Evolutionary conservation across 2,797 vertebrate species (phyloP).

Genomic region (Podarcis siculus): DNA sequence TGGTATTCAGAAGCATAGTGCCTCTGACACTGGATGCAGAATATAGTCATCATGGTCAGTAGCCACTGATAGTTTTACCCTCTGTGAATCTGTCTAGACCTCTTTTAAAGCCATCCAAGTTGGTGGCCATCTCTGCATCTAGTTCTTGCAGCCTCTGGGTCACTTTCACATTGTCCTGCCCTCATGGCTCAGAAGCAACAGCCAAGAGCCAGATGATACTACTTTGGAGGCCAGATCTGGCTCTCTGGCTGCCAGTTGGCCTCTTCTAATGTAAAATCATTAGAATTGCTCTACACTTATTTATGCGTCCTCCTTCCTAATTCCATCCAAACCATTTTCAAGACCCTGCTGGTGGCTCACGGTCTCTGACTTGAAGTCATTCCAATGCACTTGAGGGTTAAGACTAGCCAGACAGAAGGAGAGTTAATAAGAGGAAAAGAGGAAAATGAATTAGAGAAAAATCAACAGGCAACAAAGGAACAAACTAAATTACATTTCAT

Average conservation of each 20-base stretch:
- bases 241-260: neutral
- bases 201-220: neutral
- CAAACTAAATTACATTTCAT: conserved; percentile 71
- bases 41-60: too few relatives aligned
- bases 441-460: conserved; percentile 73
- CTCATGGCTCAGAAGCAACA: neutral
- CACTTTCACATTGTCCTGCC: neutral
- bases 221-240: neutral
- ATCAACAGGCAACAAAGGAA: conserved; percentile 69
- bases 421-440: conserved; percentile 61
- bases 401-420: conserved; percentile 58
- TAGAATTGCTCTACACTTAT: neutral
- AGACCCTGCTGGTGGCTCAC: conserved; percentile 16
- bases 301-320: rapidly evolving
- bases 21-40: too few relatives aligned
- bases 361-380: neutral
- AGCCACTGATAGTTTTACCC: too few relatives aligned
- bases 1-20: too few relatives aligned
- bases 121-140: neutral
- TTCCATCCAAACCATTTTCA: conserved; percentile 9
- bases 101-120: too few relatives aligned
- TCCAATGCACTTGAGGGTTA: conserved; percentile 55
- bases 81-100: too few relatives aligned
- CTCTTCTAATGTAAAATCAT: neutral
- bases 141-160: neutral